Evolutionary conservation across 2,113 vertebrate genomes (phyloP), one percentile per base, ranked within the genome.

Genomic region (Ardeotis arabs): DNA sequence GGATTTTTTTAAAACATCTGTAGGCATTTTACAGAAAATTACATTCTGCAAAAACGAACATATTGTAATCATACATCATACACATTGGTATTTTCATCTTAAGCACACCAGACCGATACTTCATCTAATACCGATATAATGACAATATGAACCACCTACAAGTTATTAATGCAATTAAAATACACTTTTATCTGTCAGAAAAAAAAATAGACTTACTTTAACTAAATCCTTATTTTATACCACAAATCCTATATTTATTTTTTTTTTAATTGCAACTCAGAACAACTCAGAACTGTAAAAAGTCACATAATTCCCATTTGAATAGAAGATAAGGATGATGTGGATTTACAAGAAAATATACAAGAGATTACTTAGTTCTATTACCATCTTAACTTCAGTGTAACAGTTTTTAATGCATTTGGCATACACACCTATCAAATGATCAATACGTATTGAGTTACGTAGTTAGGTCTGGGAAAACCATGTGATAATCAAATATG

Each of bases 1-100:
- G 35, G 35, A 35, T 35, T 35, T 24, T 94, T 96, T 93, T 87
- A 94, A 92, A 96, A 93, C 58, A 89, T 94, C 85, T 96, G 90
- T 91, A 96, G 64, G 39, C 75, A 89, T 96, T 92, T 84, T 77
- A 86, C 45, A 70, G 68, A 94, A 95, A 94, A 91, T 77, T 77
- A 58, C 60, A 75, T 90, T 95, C 83, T 73, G 28, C 14, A 78
- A 74, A 89, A 93, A 20, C 0, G n/a, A 88, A 63, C 80, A 84
- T 83, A 93, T 31, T 91, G 85, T 59, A 94, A 86, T 87, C 89
- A 93, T 10, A 67, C 27, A 84, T 88, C 68, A 70, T 24, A 67
- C 27, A 49, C 44, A 81, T 23, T 64, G 12, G 66, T 83, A 78
- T 90, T 85, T 72, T 80, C 28, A 70, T 92, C 44, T 60, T 59